Percentiles rank a stretch among this genome's conserved stretches.
Evolutionary conservation across 1,140 invertebrate genomes (phyloP).

Genomic region (Drosophila eugracilis): DNA sequence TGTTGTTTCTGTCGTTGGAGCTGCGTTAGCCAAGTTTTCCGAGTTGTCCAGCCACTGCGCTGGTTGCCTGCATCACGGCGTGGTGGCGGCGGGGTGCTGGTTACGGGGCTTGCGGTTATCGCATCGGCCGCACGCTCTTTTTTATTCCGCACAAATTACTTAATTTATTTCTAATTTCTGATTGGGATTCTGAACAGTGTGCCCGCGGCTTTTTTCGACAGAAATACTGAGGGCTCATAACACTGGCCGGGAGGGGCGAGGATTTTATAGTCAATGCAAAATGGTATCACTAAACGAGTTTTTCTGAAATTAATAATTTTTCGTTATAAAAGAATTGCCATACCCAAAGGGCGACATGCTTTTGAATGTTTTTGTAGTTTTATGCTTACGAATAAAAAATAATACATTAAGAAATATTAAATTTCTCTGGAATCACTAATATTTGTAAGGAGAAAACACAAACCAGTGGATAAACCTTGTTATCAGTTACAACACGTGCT

Average conservation of each 20-base stretch:
- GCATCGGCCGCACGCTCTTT: slow-evolving; percentile 33
- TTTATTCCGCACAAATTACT: slow-evolving; percentile 49
- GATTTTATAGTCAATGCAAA: neutral
- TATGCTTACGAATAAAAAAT: no score
- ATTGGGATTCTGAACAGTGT: slow-evolving; percentile 1
- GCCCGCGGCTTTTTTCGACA: no score
- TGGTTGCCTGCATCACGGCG: slow-evolving; percentile 28
- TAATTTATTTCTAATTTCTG: slow-evolving; percentile 53
- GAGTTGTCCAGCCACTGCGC: slow-evolving; percentile 11
- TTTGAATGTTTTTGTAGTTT: no score
- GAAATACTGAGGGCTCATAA: neutral
- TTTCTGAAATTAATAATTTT: no score
- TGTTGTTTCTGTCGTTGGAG: slow-evolving; percentile 12
- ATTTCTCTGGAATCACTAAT: no score
- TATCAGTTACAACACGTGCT: no score
- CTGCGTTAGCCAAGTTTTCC: slow-evolving; percentile 19
- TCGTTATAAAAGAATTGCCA: no score
- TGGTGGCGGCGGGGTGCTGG: slow-evolving; percentile 6
- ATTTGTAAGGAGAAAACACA: no score
- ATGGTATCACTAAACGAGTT: neutral
- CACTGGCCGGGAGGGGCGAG: neutral
- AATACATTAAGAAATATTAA: no score
- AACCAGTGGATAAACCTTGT: no score
- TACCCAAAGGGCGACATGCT: no score
- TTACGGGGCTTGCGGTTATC: slow-evolving; percentile 28